Percentiles rank a stretch among this genome's conserved stretches.
phyloP scores from a whole-genome alignment of 2,888 invertebrate species.

The Cremastinae sp. region DNA sequence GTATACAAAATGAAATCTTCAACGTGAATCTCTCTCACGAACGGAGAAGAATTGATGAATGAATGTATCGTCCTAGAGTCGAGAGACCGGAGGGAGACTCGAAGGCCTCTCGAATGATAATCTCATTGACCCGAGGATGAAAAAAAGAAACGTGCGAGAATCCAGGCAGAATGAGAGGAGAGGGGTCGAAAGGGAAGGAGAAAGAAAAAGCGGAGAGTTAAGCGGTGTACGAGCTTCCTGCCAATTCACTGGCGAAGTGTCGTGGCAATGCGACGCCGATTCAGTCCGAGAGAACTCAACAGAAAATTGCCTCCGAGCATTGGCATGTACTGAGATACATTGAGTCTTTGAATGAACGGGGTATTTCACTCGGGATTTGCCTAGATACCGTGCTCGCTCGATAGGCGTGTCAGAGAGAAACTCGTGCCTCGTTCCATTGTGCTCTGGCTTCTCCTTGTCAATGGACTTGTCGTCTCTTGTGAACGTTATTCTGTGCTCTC shows the following conservation, averaged over 20 bases:
- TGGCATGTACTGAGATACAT: constrained; percentile 37
- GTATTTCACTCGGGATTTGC: constrained; percentile 69
- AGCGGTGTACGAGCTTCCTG: constrained; percentile 76
- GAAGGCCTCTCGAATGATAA: constrained; percentile 68
- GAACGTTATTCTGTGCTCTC: constrained; percentile 39
- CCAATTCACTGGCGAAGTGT: constrained; percentile 75
- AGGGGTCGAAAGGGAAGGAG: neutral
- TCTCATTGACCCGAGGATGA: constrained; percentile 70
- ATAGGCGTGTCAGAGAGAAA: constrained; percentile 65
- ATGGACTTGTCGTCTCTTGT: constrained; percentile 44
- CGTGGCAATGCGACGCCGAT: constrained; percentile 67
- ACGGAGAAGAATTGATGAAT: constrained; percentile 57
- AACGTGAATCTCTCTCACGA: constrained; percentile 43
- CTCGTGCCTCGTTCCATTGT: constrained; percentile 52
- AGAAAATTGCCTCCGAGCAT: constrained; percentile 55
- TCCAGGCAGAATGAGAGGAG: constrained; percentile 4
- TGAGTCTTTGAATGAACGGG: constrained; percentile 59
- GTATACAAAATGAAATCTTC: neutral
- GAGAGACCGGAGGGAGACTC: constrained; percentile 38
- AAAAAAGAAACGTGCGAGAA: too few relatives aligned
- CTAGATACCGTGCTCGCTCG: constrained; percentile 67
- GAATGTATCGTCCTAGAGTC: constrained; percentile 53
- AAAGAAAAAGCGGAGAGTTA: constrained; percentile 69
- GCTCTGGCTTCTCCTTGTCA: constrained; percentile 42
- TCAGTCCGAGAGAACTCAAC: constrained; percentile 53